A percentile compares a stretch with the other conserved stretches of the same genome.
These are phyloP conservation scores for Callimorpha dominula DNA, from an alignment of 2,888 invertebrate genomes.

Conservation along the genomic window DNA sequence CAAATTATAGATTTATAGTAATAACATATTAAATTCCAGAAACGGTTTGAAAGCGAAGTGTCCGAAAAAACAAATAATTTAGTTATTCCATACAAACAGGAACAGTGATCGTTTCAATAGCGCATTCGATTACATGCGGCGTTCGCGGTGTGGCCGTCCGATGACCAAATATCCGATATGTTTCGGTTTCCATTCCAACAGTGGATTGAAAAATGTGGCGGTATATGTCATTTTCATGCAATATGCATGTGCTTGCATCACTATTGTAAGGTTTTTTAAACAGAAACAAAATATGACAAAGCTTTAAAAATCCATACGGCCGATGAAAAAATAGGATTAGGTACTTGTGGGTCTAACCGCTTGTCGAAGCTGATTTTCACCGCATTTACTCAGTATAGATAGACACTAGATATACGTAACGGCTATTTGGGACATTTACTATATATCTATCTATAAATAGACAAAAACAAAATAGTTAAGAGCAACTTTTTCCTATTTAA, in stretches of 20 bases:
- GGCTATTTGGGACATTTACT: no score
- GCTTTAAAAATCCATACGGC: not conserved
- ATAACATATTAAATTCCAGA: conserved; percentile 16
- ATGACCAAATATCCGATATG: conserved; percentile 71
- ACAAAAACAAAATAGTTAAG: no score
- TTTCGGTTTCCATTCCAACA: conserved; percentile 61
- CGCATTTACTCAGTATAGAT: no score
- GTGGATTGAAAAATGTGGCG: conserved; percentile 67
- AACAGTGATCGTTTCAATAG: conserved; percentile 64
- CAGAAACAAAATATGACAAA: not conserved
- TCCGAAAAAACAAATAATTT: conserved; percentile 60
- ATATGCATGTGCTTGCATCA: not conserved
- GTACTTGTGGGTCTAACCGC: not conserved
- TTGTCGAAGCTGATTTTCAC: no score
- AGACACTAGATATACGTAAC: no score
- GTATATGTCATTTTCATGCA: conserved; percentile 18
- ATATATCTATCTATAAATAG: no score
- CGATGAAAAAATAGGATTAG: not conserved
- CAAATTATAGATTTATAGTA: not conserved
- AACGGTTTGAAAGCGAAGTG: conserved; percentile 38
- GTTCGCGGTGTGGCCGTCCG: conserved; percentile 65
- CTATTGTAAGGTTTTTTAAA: not conserved
- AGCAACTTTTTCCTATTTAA: no score
- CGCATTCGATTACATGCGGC: conserved; percentile 75
- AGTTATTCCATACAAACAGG: conserved; percentile 63